Evolutionary conservation across 2,797 vertebrate genomes (phyloP), one percentile per base, ranked within the genome.

Genomic region (Linurgus olivaceus): DNA sequence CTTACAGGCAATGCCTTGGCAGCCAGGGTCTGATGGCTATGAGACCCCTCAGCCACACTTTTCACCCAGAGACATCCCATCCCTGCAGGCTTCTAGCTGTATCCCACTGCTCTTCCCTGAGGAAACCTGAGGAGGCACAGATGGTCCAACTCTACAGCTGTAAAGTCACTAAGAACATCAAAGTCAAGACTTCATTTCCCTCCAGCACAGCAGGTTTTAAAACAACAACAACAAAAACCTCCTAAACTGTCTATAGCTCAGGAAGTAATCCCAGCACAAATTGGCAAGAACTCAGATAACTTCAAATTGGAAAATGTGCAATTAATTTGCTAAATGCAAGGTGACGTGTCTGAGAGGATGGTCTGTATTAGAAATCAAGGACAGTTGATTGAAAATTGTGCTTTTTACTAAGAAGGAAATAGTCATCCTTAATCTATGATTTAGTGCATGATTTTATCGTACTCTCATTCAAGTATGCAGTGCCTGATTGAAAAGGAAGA

Each of bases 121-220:
- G 24, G 65, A 92, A 94, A 80, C 29, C 38, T 79, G 75, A 65
- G 54, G 57, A 80, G 33, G 47, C 65, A 86, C 75, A 75, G 66
- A 91, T 91, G 78, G 72, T 86, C 54, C 89, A 54, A 14, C 21
- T 77, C 33, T 72, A 78, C 40, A 86, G 68, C 84, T 89, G 33
- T 80, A 93, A 94, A 68, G 61, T 42, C 54, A 58, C 44, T 74
- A n/a, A 86, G 92, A 83, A 95, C 72, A 94, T 88, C 91, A 93
- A 95, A 96, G 91, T 75, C 75, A 95, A 90, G 68, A 66, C 29
- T 92, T 91, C 29, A 81, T 94, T 96, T 94, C 78, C 87, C 79
- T 86, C 51, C 55, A 81, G 55, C 82, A 91, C 62, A 88, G 79
- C 72, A 73, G 66, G 82, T 90, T 93, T 96, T 88, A 88, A 93